Base-by-base conservation (phyloP, 2,888 invertebrate species). In the Drosophila maculinotata region DNA sequence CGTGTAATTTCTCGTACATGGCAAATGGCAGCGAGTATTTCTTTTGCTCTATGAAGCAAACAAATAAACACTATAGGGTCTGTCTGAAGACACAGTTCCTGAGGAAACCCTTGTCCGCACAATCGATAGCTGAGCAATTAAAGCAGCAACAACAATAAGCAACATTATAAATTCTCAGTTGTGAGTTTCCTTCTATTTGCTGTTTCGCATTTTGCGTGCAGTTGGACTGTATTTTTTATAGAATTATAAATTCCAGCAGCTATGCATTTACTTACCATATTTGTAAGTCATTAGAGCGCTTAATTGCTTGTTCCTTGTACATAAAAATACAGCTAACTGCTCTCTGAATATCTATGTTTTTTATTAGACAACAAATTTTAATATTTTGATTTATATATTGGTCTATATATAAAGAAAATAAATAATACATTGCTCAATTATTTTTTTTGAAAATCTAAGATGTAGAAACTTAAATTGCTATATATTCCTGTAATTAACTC, bases 301-400 rank as follows among this genome's bases (percentile, higher is more conserved):
- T 30, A 78, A 82, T 71, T 9, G 68, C 64, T 42, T 59, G 67
- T 49, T 64, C 12, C 49, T 28, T 42, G 25, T 45, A 23, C 25
- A 5, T 35, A 49, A 2, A 20, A 20, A 20, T 3, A 20, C 20
- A 2, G 4, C 4, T 38, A 31, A 38, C 14, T 28, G 12, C 4
- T 31, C 25, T 49, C 38, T 23, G 49, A 28, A 35, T 38, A 31
- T 25, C 25, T 20, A 25, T 20, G n/a, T n/a, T n/a, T n/a, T n/a
- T n/a, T n/a, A n/a, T n/a, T n/a, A n/a, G n/a, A n/a, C n/a, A n/a
- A n/a, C n/a, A n/a, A n/a, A n/a, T n/a, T n/a, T n/a, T n/a, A n/a
- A n/a, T n/a, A n/a, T n/a, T n/a, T n/a, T n/a, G n/a, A n/a, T n/a
- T n/a, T n/a, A n/a, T n/a, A n/a, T n/a, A n/a, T n/a, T n/a, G n/a